These are phyloP conservation scores for Brienomyrus longianalis DNA, from an alignment of 2,113 vertebrate genomes.

Conservation along the genomic window DNA sequence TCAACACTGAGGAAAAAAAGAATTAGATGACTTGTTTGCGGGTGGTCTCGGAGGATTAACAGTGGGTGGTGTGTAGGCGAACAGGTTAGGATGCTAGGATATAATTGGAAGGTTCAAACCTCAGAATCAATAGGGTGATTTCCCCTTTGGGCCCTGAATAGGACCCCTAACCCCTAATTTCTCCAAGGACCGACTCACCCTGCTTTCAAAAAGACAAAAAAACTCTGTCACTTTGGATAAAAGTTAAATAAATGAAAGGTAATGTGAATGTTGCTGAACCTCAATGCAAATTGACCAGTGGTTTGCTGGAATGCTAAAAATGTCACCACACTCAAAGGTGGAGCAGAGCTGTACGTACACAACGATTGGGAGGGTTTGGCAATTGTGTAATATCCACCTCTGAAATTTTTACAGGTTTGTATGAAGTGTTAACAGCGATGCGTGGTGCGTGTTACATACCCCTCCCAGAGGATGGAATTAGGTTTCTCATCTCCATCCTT, in stretches of 20 bases:
- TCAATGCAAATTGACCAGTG: background rate
- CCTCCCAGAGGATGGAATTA: background rate
- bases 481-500: background rate
- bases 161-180: background rate
- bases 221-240: background rate
- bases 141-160: background rate
- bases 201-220: background rate
- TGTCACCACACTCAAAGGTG: background rate
- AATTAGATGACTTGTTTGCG: background rate
- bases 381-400: background rate
- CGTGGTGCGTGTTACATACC: background rate
- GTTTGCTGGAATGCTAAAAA: background rate
- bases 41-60: background rate
- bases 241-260: background rate
- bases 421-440: background rate
- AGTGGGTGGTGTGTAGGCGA: background rate
- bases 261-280: background rate
- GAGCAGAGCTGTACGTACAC: background rate
- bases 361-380: background rate
- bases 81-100: background rate
- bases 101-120: background rate
- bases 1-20: background rate
- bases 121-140: background rate
- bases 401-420: background rate
- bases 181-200: background rate